Percentiles rank a stretch among this genome's conserved stretches.
Evolutionary conservation across 2,113 vertebrate genomes (phyloP).

Genomic region (Bos javanicus): DNA sequence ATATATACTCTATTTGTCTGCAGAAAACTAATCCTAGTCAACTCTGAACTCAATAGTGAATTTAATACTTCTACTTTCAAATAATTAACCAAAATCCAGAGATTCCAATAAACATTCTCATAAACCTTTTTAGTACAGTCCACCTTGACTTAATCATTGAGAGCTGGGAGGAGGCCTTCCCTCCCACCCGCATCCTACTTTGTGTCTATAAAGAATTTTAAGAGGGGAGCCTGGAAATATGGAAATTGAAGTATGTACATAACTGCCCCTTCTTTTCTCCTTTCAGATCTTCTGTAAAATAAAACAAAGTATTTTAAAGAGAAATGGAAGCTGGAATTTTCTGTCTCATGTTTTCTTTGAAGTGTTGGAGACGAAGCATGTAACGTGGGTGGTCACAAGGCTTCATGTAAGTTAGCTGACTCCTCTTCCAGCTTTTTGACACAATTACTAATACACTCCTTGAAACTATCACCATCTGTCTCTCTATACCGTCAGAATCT

Average conservation of each 20-base stretch:
- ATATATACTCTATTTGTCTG: not conserved
- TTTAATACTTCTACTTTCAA: not conserved
- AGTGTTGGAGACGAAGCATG: not conserved
- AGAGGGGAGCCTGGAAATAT: not conserved
- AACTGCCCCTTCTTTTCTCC: not conserved
- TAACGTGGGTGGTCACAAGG: not conserved
- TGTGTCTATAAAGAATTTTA: not conserved
- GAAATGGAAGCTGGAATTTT: not conserved
- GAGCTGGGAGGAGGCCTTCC: not conserved
- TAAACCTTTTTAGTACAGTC: not conserved
- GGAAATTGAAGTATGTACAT: not conserved
- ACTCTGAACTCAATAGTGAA: not conserved
- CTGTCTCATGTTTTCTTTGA: slow-evolving; percentile 26
- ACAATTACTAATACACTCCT: not conserved
- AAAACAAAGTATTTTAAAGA: not conserved
- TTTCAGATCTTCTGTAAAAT: slow-evolving; percentile 11
- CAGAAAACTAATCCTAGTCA: not conserved
- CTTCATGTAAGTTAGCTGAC: slow-evolving; percentile 43
- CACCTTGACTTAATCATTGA: not conserved
- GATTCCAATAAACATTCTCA: not conserved
- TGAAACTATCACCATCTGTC: slow-evolving; percentile 21
- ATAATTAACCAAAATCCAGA: not conserved
- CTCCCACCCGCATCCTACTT: not conserved
- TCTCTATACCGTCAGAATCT: slow-evolving; percentile 33
- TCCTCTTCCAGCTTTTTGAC: slow-evolving; percentile 55